These are phyloP conservation scores for Schizaphis graminum DNA, from an alignment of 2,888 invertebrate genomes.

Conservation along the genomic window DNA sequence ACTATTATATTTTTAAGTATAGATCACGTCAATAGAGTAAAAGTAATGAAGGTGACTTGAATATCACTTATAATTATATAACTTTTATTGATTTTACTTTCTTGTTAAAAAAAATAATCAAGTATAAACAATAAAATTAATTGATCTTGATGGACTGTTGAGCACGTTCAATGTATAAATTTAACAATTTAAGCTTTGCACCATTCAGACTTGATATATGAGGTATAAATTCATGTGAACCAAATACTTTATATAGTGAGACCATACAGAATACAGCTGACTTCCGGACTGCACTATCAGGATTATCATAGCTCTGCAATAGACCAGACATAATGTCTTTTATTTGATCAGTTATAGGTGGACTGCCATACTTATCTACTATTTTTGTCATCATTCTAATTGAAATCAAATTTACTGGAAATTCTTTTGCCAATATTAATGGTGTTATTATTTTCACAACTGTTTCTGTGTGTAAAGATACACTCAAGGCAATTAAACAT, in stretches of 20 bases:
- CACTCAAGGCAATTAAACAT: slow-evolving; percentile 77
- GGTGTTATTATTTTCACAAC: slow-evolving; percentile 77
- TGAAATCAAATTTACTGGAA: slow-evolving; percentile 90
- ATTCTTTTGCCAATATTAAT: slow-evolving; percentile 88
- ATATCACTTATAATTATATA: background rate
- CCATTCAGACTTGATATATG: slow-evolving; percentile 86
- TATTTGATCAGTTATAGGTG: slow-evolving; percentile 79
- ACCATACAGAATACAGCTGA: slow-evolving; percentile 98
- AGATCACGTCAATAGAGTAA: background rate
- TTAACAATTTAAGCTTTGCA: slow-evolving; percentile 89
- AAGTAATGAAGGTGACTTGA: background rate
- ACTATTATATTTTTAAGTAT: background rate
- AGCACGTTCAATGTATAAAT: slow-evolving; percentile 82
- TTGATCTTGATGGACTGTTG: slow-evolving; percentile 70
- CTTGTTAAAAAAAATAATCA: background rate
- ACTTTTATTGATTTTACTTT: background rate
- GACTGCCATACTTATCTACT: slow-evolving; percentile 81
- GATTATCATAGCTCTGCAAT: slow-evolving; percentile 91
- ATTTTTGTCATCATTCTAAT: slow-evolving; percentile 91
- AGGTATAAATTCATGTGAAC: slow-evolving; percentile 81
- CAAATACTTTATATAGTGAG: slow-evolving; percentile 89
- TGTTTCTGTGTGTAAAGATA: slow-evolving; percentile 70
- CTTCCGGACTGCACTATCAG: slow-evolving; percentile 92
- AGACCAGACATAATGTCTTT: slow-evolving; percentile 89
- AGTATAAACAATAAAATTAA: slow-evolving; percentile 1